Percentiles rank a stretch among this genome's conserved stretches.
Conservation (phyloP, 2,888 invertebrate species). For the Zootermopsis nevadensis region DNA sequence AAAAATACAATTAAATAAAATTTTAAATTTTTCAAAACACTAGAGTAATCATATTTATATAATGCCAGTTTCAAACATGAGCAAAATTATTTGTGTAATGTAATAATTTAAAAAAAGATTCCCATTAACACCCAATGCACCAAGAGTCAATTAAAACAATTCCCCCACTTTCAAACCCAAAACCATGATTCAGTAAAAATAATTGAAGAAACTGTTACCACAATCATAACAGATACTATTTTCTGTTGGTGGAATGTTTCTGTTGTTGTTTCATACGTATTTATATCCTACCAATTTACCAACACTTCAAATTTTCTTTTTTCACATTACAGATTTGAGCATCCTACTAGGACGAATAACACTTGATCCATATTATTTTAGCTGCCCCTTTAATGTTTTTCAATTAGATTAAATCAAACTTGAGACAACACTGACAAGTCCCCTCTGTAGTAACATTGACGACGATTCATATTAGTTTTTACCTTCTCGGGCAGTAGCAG, state of each 20-base stretch:
- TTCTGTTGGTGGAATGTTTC: constrained; percentile 26
- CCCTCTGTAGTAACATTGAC: too few species aligned
- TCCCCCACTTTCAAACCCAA: constrained; percentile 36
- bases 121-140: constrained; percentile 34
- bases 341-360: too few species aligned
- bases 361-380: too few species aligned
- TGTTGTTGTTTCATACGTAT: not conserved
- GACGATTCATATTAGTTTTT: too few species aligned
- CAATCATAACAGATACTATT: not conserved
- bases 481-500: too few species aligned
- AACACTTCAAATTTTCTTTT: not conserved
- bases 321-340: too few species aligned
- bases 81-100: constrained; percentile 5
- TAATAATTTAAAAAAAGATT: constrained; percentile 35
- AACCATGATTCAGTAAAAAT: constrained; percentile 32
- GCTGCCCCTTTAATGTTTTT: too few species aligned
- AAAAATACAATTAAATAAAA: constrained; percentile 41
- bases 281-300: constrained; percentile 11
- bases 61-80: constrained; percentile 2
- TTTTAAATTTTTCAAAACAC: not conserved
- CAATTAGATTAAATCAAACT: too few species aligned
- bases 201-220: constrained; percentile 10
- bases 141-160: constrained; percentile 31
- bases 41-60: not conserved
- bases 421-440: too few species aligned